Evolutionary conservation across 2,888 invertebrate species (phyloP).

Genomic region (Netelia fuscicornis): DNA sequence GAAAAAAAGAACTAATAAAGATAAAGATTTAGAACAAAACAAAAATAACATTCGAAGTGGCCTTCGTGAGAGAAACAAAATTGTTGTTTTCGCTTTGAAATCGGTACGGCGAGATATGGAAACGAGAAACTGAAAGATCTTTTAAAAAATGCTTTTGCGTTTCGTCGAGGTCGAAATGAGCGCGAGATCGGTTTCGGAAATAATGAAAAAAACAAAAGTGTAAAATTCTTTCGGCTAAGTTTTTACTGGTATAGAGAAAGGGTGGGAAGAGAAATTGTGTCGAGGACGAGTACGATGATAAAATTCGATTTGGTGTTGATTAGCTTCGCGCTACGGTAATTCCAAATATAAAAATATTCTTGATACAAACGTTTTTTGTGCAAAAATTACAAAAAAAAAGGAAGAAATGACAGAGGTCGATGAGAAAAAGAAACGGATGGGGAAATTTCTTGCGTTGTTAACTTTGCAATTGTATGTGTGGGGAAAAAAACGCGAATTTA

Average conservation of each 20-base stretch:
- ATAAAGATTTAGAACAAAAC: slow-evolving; percentile 72
- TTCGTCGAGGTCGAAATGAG: slow-evolving; percentile 69
- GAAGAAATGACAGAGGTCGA: slow-evolving; percentile 62
- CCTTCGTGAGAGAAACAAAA: slow-evolving; percentile 82
- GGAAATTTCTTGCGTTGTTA: slow-evolving; percentile 71
- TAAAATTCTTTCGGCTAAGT: slow-evolving; percentile 46
- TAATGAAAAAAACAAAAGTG: slow-evolving; percentile 45
- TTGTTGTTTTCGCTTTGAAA: slow-evolving; percentile 79
- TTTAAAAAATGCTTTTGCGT: slow-evolving; percentile 51
- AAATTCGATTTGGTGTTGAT: slow-evolving; percentile 69
- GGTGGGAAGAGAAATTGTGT: slow-evolving; percentile 4
- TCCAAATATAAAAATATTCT: slow-evolving; percentile 81
- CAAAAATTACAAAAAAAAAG: slow-evolving; percentile 74
- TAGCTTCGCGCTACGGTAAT: slow-evolving; percentile 72
- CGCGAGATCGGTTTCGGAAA: slow-evolving; percentile 45
- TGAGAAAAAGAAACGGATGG: slow-evolving; percentile 55
- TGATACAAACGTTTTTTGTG: slow-evolving; percentile 84
- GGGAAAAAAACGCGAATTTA: slow-evolving; percentile 66
- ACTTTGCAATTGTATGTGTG: slow-evolving; percentile 52
- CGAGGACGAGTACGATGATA: slow-evolving; percentile 53
- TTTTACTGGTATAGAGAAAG: slow-evolving; percentile 29
- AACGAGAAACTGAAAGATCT: slow-evolving; percentile 60
- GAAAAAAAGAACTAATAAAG: slow-evolving; percentile 57
- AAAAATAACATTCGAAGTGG: slow-evolving; percentile 82
- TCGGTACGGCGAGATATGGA: slow-evolving; percentile 51